These are phyloP conservation scores for Pollachius pollachius DNA, from an alignment of 2,113 vertebrate species.

Conservation along the genomic window DNA sequence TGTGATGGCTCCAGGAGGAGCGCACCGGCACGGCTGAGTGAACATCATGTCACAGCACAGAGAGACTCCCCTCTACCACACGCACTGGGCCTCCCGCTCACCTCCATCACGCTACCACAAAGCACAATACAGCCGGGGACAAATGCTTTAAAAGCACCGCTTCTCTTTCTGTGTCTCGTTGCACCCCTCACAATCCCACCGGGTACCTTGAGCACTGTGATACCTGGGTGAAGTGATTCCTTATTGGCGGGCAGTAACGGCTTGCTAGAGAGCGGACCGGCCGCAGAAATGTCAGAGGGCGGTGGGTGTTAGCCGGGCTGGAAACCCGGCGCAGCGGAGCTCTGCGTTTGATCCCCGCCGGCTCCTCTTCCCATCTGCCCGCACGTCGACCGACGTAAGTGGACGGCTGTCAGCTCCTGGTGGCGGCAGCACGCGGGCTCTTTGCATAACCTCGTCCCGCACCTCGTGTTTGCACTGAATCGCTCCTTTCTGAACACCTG, in stretches of 20 bases:
- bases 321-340: constrained; percentile 43
- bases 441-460: too few species aligned
- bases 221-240: constrained; percentile 13
- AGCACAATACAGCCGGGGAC: constrained; percentile 32
- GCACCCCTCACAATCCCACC: too few species aligned
- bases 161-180: too few species aligned
- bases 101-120: constrained; percentile 30
- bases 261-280: constrained; percentile 16
- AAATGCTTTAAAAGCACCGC: neutral
- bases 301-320: constrained; percentile 53
- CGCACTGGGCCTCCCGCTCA: constrained; percentile 12
- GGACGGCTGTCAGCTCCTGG: constrained; percentile 18
- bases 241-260: constrained; percentile 41
- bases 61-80: constrained; percentile 29
- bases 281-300: constrained; percentile 44
- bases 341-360: constrained; percentile 59
- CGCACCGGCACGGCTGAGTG: constrained; percentile 46
- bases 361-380: constrained; percentile 59
- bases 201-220: constrained; percentile 14
- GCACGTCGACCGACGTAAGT: constrained; percentile 49
- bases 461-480: too few species aligned
- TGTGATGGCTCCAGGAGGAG: constrained; percentile 48
- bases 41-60: constrained; percentile 48
- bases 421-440: too few species aligned
- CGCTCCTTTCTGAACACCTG: constrained; percentile 32